Evolutionary conservation across 1,140 invertebrate species (phyloP), one percentile per base, ranked within the genome.

Genomic region (Leptonema lineaticorne): DNA sequence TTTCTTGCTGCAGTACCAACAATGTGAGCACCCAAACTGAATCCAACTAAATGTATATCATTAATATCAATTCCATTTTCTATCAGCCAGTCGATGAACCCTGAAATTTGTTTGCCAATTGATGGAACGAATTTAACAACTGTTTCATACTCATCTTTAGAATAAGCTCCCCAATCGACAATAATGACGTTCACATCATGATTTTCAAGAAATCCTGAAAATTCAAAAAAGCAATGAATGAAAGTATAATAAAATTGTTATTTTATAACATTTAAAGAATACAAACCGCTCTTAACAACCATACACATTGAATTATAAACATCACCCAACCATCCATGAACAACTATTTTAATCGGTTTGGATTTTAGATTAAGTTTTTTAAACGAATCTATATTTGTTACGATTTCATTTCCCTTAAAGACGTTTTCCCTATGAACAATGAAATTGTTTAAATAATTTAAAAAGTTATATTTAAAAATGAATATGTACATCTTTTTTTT

Each of bases 141-240:
- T 26, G 74, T 78, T 11, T 79, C 24, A 30, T 85, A 85, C 4
- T 4, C 30, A 0, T 74, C 76, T 0, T 71, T 63, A 2, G 79
- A 75, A 24, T 78, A 80, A 5, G 2, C 16, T 2, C 72, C 72
- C 81, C 83, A 84, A 53, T 83, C 81, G 2, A 82, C 72, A 0
- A 77, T 74, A 50, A 85, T 78, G 11, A 84, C 71, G 41, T 85
- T 85, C 62, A 76, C 78, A 56, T 77, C 74, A 2, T 75, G 78
- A 24, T 71, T 67, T 1, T 62, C 33, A 8, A 82, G 59, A 28
- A 78, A 81, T 2, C 75, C 80, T 64, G 20, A 20, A 46, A 48
- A 18, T 60, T 30, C 5, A 6, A 6, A 6, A 11, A 6, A 33
- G 5, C n/a, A n/a, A n/a, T n/a, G n/a, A n/a, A n/a, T n/a, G n/a